Percentiles rank a stretch among this genome's conserved stretches.
Evolutionary conservation across 37 sponge, comb jelly and placozoan species (phyloP).

Genomic region (Mnemiopsis leidyi): DNA sequence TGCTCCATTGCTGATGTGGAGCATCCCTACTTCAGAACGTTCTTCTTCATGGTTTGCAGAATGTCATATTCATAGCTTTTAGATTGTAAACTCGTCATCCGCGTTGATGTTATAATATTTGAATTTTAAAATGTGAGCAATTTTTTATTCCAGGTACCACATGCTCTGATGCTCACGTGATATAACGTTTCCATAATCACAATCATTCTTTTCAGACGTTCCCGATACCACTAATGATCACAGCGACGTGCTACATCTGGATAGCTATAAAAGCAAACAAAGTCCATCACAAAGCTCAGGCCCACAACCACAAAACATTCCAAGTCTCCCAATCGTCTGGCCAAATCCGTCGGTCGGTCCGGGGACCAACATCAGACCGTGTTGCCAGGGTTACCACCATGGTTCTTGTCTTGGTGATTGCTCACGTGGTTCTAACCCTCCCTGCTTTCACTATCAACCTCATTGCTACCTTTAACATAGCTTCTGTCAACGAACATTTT

Average conservation of each 20-base stretch:
- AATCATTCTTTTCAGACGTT: slow-evolving; percentile 40
- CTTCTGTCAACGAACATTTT: not conserved
- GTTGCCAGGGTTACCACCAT: not conserved
- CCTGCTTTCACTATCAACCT: slow-evolving; percentile 32
- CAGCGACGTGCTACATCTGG: slow-evolving; percentile 21
- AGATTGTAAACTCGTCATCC: too few relatives aligned
- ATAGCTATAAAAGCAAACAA: not conserved
- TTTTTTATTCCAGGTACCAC: too few relatives aligned
- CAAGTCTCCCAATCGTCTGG: not conserved
- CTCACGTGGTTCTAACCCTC: not conserved
- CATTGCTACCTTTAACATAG: not conserved
- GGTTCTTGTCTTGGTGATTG: not conserved
- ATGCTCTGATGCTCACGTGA: too few relatives aligned
- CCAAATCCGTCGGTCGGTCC: not conserved
- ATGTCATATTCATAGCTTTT: too few relatives aligned
- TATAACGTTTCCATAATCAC: too few relatives aligned
- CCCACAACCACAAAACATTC: not conserved
- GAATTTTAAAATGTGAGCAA: too few relatives aligned
- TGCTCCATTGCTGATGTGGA: not conserved
- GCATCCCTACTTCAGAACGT: not conserved
- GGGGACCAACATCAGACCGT: not conserved
- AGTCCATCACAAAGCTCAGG: not conserved
- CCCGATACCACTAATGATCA: not conserved
- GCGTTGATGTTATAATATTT: too few relatives aligned
- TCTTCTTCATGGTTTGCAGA: slow-evolving; percentile 13